These are phyloP conservation scores for Pterostichus madidus DNA, from an alignment of 2,888 invertebrate species.

Conservation along the genomic window DNA sequence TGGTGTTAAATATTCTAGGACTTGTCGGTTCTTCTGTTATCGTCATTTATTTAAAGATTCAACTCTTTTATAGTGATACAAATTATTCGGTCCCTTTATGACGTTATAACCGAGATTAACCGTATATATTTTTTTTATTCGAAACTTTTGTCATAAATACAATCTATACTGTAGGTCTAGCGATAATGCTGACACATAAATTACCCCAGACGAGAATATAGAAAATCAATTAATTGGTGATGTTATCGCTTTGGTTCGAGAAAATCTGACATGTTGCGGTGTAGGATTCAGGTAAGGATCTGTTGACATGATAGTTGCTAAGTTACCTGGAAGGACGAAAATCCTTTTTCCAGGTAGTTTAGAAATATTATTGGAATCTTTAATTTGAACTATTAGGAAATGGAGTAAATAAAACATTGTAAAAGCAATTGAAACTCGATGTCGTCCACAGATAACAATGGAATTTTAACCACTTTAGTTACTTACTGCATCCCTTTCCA, in stretches of 20 bases:
- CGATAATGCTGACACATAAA: conserved; percentile 18
- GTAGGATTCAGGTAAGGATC: not conserved
- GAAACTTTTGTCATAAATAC: not conserved
- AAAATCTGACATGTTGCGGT: not conserved
- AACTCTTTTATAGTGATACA: too few relatives aligned
- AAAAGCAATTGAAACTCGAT: too few relatives aligned
- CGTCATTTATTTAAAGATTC: too few relatives aligned
- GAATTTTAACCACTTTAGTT: too few relatives aligned
- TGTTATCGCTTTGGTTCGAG: not conserved
- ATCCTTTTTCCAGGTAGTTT: not conserved
- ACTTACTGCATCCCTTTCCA: too few relatives aligned
- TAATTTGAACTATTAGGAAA: too few relatives aligned
- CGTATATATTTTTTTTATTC: not conserved
- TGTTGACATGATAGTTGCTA: not conserved
- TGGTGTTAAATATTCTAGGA: too few relatives aligned
- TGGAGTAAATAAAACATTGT: too few relatives aligned
- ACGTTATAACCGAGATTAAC: not conserved
- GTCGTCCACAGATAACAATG: too few relatives aligned
- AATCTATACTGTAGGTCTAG: not conserved
- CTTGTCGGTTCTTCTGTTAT: too few relatives aligned
- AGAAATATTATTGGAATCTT: too few relatives aligned
- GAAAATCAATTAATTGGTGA: conserved; percentile 23
- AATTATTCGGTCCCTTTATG: not conserved
- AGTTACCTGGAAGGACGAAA: not conserved
- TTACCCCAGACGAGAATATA: not conserved